A percentile compares a stretch with the other conserved stretches of the same genome.
These are phyloP conservation scores for Bovichtus variegatus DNA, from an alignment of 2,797 vertebrate genomes.

Conservation along the genomic window DNA sequence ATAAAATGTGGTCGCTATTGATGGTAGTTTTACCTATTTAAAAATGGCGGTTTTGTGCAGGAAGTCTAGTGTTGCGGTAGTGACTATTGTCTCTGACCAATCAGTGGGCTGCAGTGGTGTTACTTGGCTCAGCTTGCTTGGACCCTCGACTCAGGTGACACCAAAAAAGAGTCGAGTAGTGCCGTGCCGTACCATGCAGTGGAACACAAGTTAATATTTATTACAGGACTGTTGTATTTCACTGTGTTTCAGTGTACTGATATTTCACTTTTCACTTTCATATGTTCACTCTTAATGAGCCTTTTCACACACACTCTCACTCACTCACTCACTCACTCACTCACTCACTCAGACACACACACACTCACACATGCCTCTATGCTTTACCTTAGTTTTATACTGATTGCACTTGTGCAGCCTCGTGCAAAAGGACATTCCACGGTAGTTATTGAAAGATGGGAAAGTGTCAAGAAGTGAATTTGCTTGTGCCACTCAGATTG, in stretches of 20 bases:
- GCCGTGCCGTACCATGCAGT: too few species aligned
- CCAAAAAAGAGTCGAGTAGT: too few species aligned
- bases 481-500: constrained; percentile 2
- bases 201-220: background rate
- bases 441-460: background rate
- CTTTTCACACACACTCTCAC: background rate
- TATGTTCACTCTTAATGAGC: background rate
- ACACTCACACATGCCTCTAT: background rate
- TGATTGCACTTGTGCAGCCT: background rate
- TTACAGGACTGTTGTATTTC: background rate
- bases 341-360: too few species aligned
- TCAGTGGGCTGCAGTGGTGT: too few species aligned
- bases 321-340: too few species aligned
- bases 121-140: too few species aligned
- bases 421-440: background rate
- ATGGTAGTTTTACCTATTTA: too few species aligned
- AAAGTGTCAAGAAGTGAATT: background rate
- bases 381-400: background rate
- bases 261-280: background rate
- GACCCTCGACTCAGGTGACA: too few species aligned
- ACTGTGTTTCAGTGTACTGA: background rate
- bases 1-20: too few species aligned
- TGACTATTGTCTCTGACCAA: too few species aligned
- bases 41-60: too few species aligned
- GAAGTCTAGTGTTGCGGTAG: too few species aligned